Evolutionary conservation across 2,797 vertebrate species (phyloP).

Genomic region (Micromesistius poutassou): DNA sequence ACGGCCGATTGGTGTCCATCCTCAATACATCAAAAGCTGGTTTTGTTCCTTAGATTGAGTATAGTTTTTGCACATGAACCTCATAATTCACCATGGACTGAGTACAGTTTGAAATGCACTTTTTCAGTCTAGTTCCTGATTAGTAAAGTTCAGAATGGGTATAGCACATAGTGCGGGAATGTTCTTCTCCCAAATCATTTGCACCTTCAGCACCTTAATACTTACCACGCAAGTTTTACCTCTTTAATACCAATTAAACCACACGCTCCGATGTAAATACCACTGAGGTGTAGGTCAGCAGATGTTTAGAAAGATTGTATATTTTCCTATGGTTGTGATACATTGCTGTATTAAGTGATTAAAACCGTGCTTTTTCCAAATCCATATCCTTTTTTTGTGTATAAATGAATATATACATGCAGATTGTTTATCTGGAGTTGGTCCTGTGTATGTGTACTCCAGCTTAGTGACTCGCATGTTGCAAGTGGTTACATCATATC

Average conservation of each 20-base stretch:
- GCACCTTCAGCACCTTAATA: slow-evolving; percentile 14
- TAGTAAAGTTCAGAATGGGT: background rate
- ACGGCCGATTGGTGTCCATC: background rate
- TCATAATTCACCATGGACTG: background rate
- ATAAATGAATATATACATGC: background rate
- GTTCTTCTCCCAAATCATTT: slow-evolving; percentile 14
- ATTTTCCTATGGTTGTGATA: background rate
- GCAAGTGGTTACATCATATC: background rate
- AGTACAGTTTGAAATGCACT: background rate
- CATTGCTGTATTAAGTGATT: background rate
- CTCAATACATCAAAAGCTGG: background rate
- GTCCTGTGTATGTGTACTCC: background rate
- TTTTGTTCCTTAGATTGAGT: background rate
- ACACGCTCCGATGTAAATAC: slow-evolving; percentile 17
- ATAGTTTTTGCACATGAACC: background rate
- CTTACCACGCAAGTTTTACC: slow-evolving; percentile 19
- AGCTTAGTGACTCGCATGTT: background rate
- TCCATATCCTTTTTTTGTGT: background rate
- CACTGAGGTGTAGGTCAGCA: background rate
- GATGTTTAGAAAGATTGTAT: background rate
- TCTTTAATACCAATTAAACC: background rate
- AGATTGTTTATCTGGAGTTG: background rate
- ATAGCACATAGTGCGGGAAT: background rate
- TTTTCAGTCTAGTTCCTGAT: background rate
- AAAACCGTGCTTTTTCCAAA: slow-evolving; percentile 1